phyloP scores from a whole-genome alignment of 2,113 vertebrate genomes.

The Cathartes aura region DNA sequence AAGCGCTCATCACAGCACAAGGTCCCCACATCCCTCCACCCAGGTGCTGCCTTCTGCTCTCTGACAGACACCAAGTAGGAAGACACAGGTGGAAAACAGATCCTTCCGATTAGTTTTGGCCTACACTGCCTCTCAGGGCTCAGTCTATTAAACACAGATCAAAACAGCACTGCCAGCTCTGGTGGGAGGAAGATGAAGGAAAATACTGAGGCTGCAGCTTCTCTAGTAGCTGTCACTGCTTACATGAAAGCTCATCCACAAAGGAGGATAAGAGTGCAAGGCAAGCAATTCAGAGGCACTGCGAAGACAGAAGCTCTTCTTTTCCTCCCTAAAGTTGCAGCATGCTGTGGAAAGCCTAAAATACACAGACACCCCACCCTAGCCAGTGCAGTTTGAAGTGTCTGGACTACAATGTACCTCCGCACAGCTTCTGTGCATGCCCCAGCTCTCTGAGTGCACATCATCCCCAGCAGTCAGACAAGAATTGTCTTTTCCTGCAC shows the following conservation, averaged over 20 bases:
- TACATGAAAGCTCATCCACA: slow-evolving; percentile 16
- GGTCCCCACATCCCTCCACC: not conserved
- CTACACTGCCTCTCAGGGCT: not conserved
- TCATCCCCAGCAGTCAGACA: not conserved
- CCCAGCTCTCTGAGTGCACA: not conserved
- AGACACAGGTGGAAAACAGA: not conserved
- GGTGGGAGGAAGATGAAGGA: not conserved
- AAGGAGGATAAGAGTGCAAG: slow-evolving; percentile 1
- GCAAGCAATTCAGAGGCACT: slow-evolving; percentile 27
- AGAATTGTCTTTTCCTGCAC: not conserved
- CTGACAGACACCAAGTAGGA: not conserved
- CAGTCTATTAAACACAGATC: not conserved
- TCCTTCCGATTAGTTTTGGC: not conserved
- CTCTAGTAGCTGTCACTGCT: slow-evolving; percentile 25
- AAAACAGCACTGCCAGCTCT: not conserved
- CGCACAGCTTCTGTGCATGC: not conserved
- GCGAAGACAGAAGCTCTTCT: not conserved
- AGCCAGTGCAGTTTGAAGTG: not conserved
- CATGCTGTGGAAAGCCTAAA: not conserved
- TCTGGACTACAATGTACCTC: not conserved
- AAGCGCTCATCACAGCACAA: fast-evolving
- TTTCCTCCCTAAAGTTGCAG: not conserved
- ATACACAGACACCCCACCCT: not conserved
- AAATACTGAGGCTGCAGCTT: slow-evolving; percentile 41
- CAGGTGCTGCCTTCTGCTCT: not conserved